phyloP scores from a whole-genome alignment of 2,888 invertebrate species.

The Cantharis rustica region DNA sequence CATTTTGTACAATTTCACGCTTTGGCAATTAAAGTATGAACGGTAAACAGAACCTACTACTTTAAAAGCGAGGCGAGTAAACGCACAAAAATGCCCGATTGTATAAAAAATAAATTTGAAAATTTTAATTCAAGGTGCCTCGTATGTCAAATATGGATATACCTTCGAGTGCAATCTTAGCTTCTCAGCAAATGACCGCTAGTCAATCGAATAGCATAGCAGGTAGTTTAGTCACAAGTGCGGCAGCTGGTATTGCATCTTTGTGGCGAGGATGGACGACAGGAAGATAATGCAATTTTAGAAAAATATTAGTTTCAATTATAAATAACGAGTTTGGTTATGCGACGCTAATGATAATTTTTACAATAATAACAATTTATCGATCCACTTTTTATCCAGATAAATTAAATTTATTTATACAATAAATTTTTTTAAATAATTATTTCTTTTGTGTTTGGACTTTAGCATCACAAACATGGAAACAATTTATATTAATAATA shows the following conservation, averaged over 20 bases:
- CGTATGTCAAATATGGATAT: background rate
- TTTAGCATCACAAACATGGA: background rate
- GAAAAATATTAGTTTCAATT: constrained; percentile 12
- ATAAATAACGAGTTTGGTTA: background rate
- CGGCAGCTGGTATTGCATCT: constrained; percentile 81
- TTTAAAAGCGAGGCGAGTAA: too few species aligned
- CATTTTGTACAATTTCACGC: too few species aligned
- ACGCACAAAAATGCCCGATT: background rate
- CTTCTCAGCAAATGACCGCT: constrained; percentile 49
- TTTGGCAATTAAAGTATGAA: too few species aligned
- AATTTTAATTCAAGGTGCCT: background rate
- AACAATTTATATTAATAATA: background rate
- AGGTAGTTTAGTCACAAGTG: constrained; percentile 78
- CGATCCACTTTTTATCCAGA: background rate
- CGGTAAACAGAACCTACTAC: background rate
- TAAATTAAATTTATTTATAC: background rate
- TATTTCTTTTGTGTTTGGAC: background rate
- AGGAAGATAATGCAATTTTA: constrained; percentile 48
- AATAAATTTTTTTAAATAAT: background rate
- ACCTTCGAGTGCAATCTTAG: constrained; percentile 42
- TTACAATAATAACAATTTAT: background rate
- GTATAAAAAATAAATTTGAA: background rate
- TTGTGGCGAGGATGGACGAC: constrained; percentile 76
- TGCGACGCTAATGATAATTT: background rate
- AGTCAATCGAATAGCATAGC: constrained; percentile 63